Conservation (phyloP, 1,140 invertebrate species). For the Doryteuthis pealeii region DNA sequence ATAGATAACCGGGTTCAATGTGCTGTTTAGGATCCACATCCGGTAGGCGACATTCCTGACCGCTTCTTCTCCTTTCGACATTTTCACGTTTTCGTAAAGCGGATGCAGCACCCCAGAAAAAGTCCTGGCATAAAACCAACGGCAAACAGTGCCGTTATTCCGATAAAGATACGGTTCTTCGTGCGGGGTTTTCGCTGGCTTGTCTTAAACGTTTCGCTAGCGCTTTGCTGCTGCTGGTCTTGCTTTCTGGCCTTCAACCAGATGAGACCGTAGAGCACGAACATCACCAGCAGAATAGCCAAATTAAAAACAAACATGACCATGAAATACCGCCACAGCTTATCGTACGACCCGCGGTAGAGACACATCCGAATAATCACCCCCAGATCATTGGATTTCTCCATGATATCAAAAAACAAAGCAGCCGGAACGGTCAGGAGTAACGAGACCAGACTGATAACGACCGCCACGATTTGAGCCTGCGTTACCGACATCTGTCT, state of each 20-base stretch:
- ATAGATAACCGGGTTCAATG: not conserved
- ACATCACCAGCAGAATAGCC: not conserved
- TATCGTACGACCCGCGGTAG: not conserved
- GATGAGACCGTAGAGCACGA: not conserved
- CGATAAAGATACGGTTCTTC: not conserved
- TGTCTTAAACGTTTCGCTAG: not conserved
- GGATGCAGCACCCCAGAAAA: not conserved
- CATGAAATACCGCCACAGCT: not conserved
- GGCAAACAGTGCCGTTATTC: not conserved
- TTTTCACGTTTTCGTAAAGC: not conserved
- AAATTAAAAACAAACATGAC: not conserved
- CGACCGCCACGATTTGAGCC: not conserved
- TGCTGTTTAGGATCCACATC: conserved; percentile 1
- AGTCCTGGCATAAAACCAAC: not conserved
- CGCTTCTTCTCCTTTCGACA: not conserved
- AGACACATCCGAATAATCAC: not conserved
- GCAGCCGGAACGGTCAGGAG: not conserved
- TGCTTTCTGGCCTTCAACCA: not conserved
- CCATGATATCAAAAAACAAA: not conserved
- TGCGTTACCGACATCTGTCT: not conserved
- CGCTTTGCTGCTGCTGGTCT: not conserved
- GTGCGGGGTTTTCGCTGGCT: not conserved
- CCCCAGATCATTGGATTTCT: not conserved
- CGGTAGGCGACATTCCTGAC: not conserved
- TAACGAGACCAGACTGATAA: not conserved